Conservation (phyloP, 2,797 vertebrate genomes). For the Molothrus ater region DNA sequence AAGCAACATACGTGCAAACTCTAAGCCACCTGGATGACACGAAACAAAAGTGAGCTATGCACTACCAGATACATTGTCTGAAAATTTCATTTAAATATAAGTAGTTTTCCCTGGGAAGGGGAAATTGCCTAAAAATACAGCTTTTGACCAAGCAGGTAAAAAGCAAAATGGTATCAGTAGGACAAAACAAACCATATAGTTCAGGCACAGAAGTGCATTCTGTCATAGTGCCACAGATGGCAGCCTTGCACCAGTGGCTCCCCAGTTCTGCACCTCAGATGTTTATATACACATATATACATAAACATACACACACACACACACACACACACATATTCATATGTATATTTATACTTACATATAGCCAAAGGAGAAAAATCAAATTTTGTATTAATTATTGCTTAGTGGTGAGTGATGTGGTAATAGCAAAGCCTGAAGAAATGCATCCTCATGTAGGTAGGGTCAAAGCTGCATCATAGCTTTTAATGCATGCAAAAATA, state of each 20-base stretch:
- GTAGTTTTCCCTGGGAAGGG: background rate
- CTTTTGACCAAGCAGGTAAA: background rate
- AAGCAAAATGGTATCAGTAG: background rate
- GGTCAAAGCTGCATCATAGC: background rate
- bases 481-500: background rate
- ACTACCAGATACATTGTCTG: background rate
- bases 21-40: background rate
- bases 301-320: background rate
- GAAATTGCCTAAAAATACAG: background rate
- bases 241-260: background rate
- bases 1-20: background rate
- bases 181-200: background rate
- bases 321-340: fast-evolving
- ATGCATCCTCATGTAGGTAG: background rate
- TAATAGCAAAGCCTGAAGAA: background rate
- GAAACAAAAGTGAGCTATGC: background rate
- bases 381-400: background rate
- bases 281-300: background rate
- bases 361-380: background rate
- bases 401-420: background rate
- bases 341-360: background rate
- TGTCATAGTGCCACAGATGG: background rate
- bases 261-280: background rate
- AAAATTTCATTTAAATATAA: background rate
- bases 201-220: background rate